These are phyloP conservation scores for Cyphomyrus discorhynchus DNA, from an alignment of 2,113 vertebrate species.

Conservation along the genomic window DNA sequence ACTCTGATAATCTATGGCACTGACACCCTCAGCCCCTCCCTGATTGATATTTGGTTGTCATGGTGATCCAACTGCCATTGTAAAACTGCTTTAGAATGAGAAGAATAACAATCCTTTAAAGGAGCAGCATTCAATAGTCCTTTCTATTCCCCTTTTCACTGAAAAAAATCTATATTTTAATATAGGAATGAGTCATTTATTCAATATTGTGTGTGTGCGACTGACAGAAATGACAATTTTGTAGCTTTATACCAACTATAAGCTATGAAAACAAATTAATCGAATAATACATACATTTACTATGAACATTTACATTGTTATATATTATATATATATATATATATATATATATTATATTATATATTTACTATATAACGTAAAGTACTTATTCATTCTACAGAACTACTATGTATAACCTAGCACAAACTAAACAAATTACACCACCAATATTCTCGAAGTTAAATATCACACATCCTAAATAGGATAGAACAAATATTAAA, in stretches of 20 bases:
- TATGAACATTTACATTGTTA: neutral
- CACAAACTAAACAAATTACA: neutral
- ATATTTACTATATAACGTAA: neutral
- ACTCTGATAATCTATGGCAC: slow-evolving; percentile 5
- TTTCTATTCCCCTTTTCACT: neutral
- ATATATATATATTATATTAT: too few species aligned
- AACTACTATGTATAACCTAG: neutral
- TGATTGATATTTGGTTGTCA: slow-evolving; percentile 19
- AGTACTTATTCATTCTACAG: neutral
- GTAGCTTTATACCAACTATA: neutral
- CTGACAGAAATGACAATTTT: neutral
- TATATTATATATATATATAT: too few species aligned
- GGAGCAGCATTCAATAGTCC: neutral
- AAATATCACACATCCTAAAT: neutral
- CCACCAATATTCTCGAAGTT: neutral
- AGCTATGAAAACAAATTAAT: neutral
- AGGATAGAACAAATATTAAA: neutral
- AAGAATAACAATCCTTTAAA: neutral
- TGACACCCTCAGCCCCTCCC: neutral
- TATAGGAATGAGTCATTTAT: neutral
- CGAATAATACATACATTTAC: neutral
- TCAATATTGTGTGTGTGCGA: neutral
- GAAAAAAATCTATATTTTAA: slow-evolving; percentile 5
- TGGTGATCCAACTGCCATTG: slow-evolving; percentile 16
- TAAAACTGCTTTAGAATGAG: neutral